Evolutionary conservation across 1,140 invertebrate genomes (phyloP).

Genomic region (Calycopis cecrops): DNA sequence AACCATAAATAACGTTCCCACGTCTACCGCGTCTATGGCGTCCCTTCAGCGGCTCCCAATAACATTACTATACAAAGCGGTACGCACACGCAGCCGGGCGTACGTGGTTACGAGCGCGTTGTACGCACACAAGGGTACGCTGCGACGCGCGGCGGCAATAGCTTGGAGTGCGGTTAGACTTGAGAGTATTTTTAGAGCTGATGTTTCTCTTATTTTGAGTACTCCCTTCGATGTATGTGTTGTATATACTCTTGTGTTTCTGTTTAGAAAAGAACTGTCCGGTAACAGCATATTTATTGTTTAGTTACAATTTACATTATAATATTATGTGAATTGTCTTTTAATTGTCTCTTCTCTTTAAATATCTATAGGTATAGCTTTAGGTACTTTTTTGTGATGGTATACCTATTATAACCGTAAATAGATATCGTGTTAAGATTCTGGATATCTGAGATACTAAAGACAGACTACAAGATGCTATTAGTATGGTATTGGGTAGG

Average conservation of each 20-base stretch:
- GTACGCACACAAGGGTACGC: constrained; percentile 19
- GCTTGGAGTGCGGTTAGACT: constrained; percentile 2
- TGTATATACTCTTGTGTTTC: not conserved
- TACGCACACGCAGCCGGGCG: constrained; percentile 23
- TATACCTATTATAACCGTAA: no score
- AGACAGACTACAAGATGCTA: no score
- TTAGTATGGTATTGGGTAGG: no score
- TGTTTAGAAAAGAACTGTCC: no score
- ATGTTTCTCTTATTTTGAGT: not conserved
- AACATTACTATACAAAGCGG: not conserved
- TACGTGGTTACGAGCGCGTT: constrained; percentile 26
- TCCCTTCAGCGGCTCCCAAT: constrained; percentile 2
- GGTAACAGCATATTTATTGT: not conserved
- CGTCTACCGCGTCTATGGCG: not conserved
- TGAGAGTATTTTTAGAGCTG: constrained; percentile 2
- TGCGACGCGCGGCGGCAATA: constrained; percentile 10
- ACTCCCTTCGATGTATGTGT: not conserved
- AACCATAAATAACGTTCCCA: constrained; percentile 1
- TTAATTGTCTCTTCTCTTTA: no score
- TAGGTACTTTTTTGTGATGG: no score
- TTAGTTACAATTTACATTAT: no score
- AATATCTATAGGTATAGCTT: no score
- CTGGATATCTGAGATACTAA: no score
- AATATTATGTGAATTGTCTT: no score
- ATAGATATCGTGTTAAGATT: no score